Evolutionary conservation across 1,140 invertebrate genomes (phyloP), one percentile per base, ranked within the genome.

Genomic region (Pogonognathellus flavescens): DNA sequence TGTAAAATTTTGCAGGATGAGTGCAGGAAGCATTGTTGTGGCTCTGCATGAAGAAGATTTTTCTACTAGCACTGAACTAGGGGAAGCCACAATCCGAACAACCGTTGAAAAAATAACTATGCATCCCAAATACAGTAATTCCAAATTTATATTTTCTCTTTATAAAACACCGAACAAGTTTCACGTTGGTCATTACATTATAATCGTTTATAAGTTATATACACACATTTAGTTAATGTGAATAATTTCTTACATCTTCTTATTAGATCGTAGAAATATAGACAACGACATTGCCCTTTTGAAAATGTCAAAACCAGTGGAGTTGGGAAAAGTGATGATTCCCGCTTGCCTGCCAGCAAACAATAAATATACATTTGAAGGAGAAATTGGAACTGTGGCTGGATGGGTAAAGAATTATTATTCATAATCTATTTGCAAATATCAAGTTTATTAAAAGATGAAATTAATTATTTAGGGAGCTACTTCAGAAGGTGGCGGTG

Each of bases 401-500:
- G 80, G 84, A 62, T 50, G 60, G 60, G 62, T 66, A 66, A 25
- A 25, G 9, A 0, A 18, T 3, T 1, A 20, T 25, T 53, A 49
- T 8, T 7, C 52, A n/a, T 18, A 84, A 80, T 59, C 72, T 31
- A 59, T 8, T 41, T 6, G 41, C 49, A 13, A 4, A n/a, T 1
- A 3, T n/a, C 16, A 81, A 53, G 2, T 55, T 20, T 52, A n/a
- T 50, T 10, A 14, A 10, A 50, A 22, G 41, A 80, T 20, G 5
- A 11, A 72, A 59, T 59, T 20, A 82, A 25, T 16, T 31, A 76
- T 83, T 10, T 96, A 95, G 95, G 95, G 95, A 41, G 92, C 92
- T 1, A 91, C 91, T 0, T 91, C 50, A 82, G 84, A 89, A 86
- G 89, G 89, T 1, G 89, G 89, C n/a, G 9, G 59, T 2, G 87